Conservation (phyloP, 1,140 invertebrate genomes). For the Aphaenogaster floridana region DNA sequence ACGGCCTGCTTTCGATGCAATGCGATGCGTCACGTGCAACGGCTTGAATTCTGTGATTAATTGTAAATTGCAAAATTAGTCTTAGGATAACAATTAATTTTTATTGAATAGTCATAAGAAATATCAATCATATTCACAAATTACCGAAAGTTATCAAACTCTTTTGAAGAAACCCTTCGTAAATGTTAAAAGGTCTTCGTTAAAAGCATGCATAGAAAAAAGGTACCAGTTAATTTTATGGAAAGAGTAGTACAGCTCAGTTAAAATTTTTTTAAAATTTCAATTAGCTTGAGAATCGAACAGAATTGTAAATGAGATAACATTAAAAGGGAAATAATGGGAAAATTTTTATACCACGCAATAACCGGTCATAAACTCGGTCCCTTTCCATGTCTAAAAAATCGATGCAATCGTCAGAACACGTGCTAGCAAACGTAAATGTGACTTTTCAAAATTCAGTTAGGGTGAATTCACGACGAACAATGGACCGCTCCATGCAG, state of each 20-base stretch:
- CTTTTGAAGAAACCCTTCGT: not conserved
- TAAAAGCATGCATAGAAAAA: not conserved
- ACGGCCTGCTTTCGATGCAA: slow-evolving; percentile 9
- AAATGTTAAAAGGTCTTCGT: not conserved
- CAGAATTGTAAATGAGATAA: not conserved
- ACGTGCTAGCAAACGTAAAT: slow-evolving; percentile 76
- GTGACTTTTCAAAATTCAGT: slow-evolving; percentile 83
- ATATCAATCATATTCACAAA: not conserved
- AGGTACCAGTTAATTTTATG: not conserved
- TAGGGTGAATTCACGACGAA: slow-evolving; percentile 84
- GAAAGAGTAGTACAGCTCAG: not conserved
- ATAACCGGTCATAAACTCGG: slow-evolving; percentile 31
- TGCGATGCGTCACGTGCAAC: not conserved
- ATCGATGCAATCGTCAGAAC: slow-evolving; percentile 55
- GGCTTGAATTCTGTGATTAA: not conserved
- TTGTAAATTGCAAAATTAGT: not conserved
- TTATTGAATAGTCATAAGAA: not conserved
- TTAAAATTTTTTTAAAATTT: not conserved
- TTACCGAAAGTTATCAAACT: not conserved
- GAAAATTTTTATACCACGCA: not conserved
- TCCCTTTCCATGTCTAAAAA: slow-evolving; percentile 41
- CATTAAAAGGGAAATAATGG: slow-evolving; percentile 24
- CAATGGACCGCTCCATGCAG: slow-evolving; percentile 77
- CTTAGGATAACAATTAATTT: not conserved
- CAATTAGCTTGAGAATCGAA: not conserved